Percentiles rank a stretch among this genome's conserved stretches.
Conservation (phyloP, 2,888 invertebrate species). For the Brachycybe producta region DNA sequence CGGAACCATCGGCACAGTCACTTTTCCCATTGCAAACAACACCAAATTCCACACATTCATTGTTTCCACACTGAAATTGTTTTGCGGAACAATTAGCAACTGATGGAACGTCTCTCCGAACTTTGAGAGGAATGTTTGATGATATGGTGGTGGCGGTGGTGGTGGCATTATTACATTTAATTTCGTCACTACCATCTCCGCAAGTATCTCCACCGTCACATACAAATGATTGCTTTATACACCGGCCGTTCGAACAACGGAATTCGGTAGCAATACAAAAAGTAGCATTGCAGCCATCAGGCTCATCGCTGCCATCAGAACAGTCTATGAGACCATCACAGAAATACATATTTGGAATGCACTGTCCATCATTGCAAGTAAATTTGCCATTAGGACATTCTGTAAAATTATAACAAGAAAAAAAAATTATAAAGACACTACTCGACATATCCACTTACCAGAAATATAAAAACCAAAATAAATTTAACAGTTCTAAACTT, state of each 20-base stretch:
- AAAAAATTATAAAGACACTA: no score
- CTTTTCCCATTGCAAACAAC: slow-evolving; percentile 7
- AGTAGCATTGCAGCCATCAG: slow-evolving; percentile 39
- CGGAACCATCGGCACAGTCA: slow-evolving; percentile 12
- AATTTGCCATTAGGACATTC: slow-evolving; percentile 44
- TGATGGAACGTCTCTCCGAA: neutral
- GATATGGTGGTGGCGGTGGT: neutral
- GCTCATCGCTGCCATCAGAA: slow-evolving; percentile 53
- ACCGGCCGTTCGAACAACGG: slow-evolving; percentile 28
- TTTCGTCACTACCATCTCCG: slow-evolving; percentile 28
- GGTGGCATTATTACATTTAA: slow-evolving; percentile 26
- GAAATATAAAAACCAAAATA: no score
- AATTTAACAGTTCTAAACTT: no score
- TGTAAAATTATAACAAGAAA: no score
- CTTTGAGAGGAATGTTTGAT: slow-evolving; percentile 1
- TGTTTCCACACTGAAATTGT: slow-evolving; percentile 4
- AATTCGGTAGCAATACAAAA: slow-evolving; percentile 22
- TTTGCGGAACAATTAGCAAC: neutral
- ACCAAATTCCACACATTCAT: slow-evolving; percentile 3
- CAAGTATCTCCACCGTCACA: slow-evolving; percentile 28
- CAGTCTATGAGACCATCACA: slow-evolving; percentile 57
- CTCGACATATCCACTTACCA: no score
- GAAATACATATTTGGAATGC: slow-evolving; percentile 45
- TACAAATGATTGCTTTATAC: slow-evolving; percentile 23
- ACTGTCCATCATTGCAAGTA: slow-evolving; percentile 48